Evolutionary conservation across 2,888 invertebrate species (phyloP).

Genomic region (Thecophora atra): DNA sequence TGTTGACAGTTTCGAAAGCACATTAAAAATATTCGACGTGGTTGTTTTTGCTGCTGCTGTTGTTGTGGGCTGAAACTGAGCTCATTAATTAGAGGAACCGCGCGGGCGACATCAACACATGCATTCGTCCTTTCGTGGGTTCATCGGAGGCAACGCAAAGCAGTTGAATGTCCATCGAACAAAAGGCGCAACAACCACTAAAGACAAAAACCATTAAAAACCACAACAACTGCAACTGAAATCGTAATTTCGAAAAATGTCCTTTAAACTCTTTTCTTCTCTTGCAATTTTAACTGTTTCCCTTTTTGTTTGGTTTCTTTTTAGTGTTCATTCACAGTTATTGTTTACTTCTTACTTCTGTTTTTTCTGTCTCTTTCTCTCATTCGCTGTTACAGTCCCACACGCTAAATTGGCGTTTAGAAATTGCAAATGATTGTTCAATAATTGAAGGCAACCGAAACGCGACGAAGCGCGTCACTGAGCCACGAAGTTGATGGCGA

Average conservation of each 20-base stretch:
- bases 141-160: not conserved
- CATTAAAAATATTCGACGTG: constrained; percentile 25
- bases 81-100: constrained; percentile 32
- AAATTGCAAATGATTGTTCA: constrained; percentile 43
- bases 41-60: not conserved
- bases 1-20: constrained; percentile 22
- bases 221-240: not conserved
- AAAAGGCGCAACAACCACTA: not conserved
- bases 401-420: constrained; percentile 8
- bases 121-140: not conserved
- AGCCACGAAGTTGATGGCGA: constrained; percentile 7
- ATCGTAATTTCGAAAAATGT: not conserved
- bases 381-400: not conserved
- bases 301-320: not conserved
- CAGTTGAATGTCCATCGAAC: not conserved
- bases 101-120: constrained; percentile 17
- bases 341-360: too few relatives aligned
- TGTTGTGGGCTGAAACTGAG: constrained; percentile 20
- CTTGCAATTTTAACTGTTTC: not conserved
- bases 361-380: too few relatives aligned
- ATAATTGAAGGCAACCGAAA: constrained; percentile 41
- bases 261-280: not conserved
- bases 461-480: not conserved
- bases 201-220: not conserved
- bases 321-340: not conserved